Evolutionary conservation across 2,113 vertebrate species (phyloP).

Genomic region (Anarrhichthys ocellatus): DNA sequence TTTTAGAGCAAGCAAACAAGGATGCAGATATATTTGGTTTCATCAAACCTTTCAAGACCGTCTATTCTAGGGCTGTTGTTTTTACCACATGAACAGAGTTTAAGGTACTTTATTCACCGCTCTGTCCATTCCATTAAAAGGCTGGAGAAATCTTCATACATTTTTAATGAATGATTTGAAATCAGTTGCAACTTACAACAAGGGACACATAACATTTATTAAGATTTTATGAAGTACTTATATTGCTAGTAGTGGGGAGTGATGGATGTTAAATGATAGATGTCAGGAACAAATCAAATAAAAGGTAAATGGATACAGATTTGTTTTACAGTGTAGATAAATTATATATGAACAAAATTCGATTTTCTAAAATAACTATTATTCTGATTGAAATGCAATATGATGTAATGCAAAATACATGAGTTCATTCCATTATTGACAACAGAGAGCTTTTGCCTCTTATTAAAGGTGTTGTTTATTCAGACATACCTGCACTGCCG

Average conservation of each 20-base stretch:
- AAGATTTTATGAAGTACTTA: conserved; percentile 62
- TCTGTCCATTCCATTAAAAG: conserved; percentile 51
- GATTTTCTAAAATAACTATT: neutral
- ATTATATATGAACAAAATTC: neutral
- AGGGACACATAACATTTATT: conserved; percentile 43
- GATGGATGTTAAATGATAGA: conserved; percentile 57
- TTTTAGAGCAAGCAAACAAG: conserved; percentile 36
- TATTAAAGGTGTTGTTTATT: conserved; percentile 35
- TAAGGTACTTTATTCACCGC: conserved; percentile 24
- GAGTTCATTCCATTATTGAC: neutral
- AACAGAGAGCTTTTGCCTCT: neutral
- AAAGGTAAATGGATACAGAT: neutral
- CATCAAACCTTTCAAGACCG: neutral
- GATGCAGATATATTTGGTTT: conserved; percentile 9
- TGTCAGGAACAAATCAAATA: conserved; percentile 1
- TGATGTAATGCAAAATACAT: conserved; percentile 5
- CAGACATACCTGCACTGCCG: conserved; percentile 47
- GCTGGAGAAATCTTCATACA: conserved; percentile 55
- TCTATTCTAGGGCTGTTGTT: neutral
- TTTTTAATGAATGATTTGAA: conserved; percentile 69
- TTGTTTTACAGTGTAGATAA: neutral
- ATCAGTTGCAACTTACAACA: conserved; percentile 46
- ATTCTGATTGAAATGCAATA: neutral
- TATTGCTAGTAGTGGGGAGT: conserved; percentile 30
- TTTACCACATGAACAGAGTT: conserved; percentile 1